These are phyloP conservation scores for Aspiorhynchus laticeps DNA, from an alignment of 2,113 vertebrate genomes.

Conservation along the genomic window DNA sequence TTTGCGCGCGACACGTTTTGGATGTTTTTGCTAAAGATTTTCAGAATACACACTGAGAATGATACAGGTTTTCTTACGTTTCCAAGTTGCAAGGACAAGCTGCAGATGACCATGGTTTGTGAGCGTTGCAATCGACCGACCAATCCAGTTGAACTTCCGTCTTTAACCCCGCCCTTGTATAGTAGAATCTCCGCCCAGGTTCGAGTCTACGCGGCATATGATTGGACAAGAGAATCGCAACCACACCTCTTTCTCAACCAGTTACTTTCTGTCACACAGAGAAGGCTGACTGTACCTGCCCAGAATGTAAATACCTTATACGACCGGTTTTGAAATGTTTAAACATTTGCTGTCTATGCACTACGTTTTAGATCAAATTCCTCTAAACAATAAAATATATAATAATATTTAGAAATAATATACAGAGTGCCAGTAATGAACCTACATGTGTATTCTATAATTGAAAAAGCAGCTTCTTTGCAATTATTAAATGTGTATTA, in stretches of 20 bases:
- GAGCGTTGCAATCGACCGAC: slow-evolving; percentile 89
- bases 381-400: not conserved
- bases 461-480: not conserved
- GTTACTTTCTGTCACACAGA: slow-evolving; percentile 60
- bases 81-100: slow-evolving; percentile 67
- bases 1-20: slow-evolving; percentile 13
- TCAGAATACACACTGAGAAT: slow-evolving; percentile 5
- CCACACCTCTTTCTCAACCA: slow-evolving; percentile 57
- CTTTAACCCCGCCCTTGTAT: slow-evolving; percentile 72
- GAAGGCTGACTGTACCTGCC: slow-evolving; percentile 49
- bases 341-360: slow-evolving; percentile 25
- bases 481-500: not conserved
- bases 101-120: slow-evolving; percentile 72
- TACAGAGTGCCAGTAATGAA: not conserved
- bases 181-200: slow-evolving; percentile 55
- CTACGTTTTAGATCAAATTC: not conserved
- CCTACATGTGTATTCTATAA: not conserved
- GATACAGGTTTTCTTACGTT: slow-evolving; percentile 72
- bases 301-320: slow-evolving; percentile 45
- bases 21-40: slow-evolving; percentile 23
- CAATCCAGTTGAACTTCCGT: slow-evolving; percentile 92
- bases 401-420: not conserved
- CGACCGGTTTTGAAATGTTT: slow-evolving; percentile 34
- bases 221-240: slow-evolving; percentile 58
- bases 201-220: not conserved